phyloP scores from a whole-genome alignment of 2,888 invertebrate genomes.

The Diaperis boleti region DNA sequence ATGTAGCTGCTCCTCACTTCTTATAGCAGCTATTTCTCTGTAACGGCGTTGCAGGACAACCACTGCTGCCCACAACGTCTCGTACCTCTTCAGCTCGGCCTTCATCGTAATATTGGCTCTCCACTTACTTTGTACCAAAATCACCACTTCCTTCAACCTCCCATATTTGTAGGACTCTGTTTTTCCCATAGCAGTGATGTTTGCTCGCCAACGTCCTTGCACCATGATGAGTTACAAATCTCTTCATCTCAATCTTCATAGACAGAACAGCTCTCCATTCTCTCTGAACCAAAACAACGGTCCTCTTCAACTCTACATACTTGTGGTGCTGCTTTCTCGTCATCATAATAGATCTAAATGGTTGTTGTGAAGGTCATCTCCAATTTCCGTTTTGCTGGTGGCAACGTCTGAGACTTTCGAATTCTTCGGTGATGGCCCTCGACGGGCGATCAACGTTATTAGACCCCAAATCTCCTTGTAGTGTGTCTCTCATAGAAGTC shows the following conservation, averaged over 20 bases:
- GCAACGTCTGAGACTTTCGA: slow-evolving; percentile 46
- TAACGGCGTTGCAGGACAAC: slow-evolving; percentile 56
- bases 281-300: slow-evolving; percentile 65
- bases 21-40: slow-evolving; percentile 23
- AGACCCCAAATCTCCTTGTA: slow-evolving; percentile 66
- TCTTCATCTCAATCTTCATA: too few species aligned
- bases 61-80: slow-evolving; percentile 57
- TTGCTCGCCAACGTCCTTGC: not conserved
- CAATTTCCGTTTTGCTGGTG: slow-evolving; percentile 49
- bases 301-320: slow-evolving; percentile 55
- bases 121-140: slow-evolving; percentile 63
- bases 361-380: slow-evolving; percentile 52
- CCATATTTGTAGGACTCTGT: not conserved
- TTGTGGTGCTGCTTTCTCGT: too few species aligned
- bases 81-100: slow-evolving; percentile 54
- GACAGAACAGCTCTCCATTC: slow-evolving; percentile 58
- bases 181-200: too few species aligned
- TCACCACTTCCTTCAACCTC: not conserved
- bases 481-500: slow-evolving; percentile 47
- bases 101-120: slow-evolving; percentile 60
- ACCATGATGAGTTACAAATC: too few species aligned
- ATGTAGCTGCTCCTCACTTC: slow-evolving; percentile 52
- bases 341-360: slow-evolving; percentile 69
- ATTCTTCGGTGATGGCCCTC: slow-evolving; percentile 69
- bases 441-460: slow-evolving; percentile 66